A percentile compares a stretch with the other conserved stretches of the same genome.
Conservation (phyloP, 2,113 vertebrate genomes). For the Labrus mixtus region DNA sequence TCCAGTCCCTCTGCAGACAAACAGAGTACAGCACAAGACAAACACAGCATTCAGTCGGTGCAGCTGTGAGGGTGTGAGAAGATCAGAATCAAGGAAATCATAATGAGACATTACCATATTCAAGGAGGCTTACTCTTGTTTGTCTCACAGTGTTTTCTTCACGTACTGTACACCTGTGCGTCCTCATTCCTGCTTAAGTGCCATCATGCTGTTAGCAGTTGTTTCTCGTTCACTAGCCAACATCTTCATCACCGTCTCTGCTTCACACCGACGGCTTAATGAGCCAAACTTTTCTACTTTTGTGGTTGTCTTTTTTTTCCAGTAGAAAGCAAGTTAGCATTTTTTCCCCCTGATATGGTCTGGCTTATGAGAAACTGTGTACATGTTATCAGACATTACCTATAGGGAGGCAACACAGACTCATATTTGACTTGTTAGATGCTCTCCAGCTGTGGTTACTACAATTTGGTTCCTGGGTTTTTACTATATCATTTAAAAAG, state of each 20-base stretch:
- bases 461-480: too few species aligned
- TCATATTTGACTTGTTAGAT: too few species aligned
- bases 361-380: constrained; percentile 30
- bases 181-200: constrained; percentile 54
- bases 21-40: constrained; percentile 24
- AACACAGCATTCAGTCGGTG: constrained; percentile 35
- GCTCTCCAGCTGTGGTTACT: too few species aligned
- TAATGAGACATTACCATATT: constrained; percentile 71
- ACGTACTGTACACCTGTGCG: constrained; percentile 62
- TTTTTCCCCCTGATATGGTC: constrained; percentile 37
- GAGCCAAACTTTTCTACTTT: constrained; percentile 61
- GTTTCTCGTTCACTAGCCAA: constrained; percentile 39
- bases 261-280: constrained; percentile 40
- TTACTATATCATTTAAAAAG: too few species aligned
- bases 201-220: constrained; percentile 59
- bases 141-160: constrained; percentile 64
- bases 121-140: constrained; percentile 51
- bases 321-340: constrained; percentile 40
- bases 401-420: too few species aligned
- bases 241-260: constrained; percentile 50
- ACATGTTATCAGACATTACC: too few species aligned
- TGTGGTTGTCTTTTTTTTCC: neutral
- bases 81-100: constrained; percentile 57
- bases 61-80: constrained; percentile 61
- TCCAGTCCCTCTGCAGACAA: constrained; percentile 10